Percentiles rank a stretch among this genome's conserved stretches.
phyloP scores from a whole-genome alignment of 1,140 invertebrate genomes.

The Macrostomum lignano region DNA sequence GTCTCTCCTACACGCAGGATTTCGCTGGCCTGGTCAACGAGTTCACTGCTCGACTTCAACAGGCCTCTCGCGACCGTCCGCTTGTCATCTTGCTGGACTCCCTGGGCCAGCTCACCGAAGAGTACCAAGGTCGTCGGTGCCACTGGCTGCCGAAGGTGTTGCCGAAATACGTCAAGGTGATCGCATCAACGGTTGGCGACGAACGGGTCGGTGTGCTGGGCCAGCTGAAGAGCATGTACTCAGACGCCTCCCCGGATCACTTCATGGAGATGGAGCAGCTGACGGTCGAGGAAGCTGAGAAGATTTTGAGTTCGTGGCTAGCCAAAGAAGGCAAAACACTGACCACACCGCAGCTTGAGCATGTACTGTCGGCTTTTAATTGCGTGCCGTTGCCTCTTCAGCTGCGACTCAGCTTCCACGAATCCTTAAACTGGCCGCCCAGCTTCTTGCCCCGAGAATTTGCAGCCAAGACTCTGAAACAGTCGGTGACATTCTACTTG shows the following conservation, averaged over 20 bases:
- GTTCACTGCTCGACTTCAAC: constrained; percentile 10
- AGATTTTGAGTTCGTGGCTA: constrained; percentile 6
- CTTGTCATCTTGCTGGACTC: constrained; percentile 42
- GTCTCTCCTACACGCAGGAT: too few relatives aligned
- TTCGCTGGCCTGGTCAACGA: constrained; percentile 16
- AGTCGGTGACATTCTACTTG: too few relatives aligned
- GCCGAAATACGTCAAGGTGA: constrained; percentile 39
- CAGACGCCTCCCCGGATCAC: too few relatives aligned
- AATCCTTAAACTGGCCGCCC: too few relatives aligned
- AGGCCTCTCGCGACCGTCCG: constrained; percentile 28
- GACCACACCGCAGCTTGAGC: constrained; percentile 50
- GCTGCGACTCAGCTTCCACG: too few relatives aligned
- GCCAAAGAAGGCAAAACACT: constrained; percentile 41
- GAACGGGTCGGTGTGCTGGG: too few relatives aligned
- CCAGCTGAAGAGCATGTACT: too few relatives aligned
- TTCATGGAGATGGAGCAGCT: constrained; percentile 26
- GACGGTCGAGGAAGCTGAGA: too few relatives aligned
- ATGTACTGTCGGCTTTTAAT: too few relatives aligned
- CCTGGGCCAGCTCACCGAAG: constrained; percentile 37
- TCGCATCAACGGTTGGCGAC: constrained; percentile 36
- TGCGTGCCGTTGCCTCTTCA: too few relatives aligned
- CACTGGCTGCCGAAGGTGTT: constrained; percentile 40
- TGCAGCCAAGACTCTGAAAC: too few relatives aligned
- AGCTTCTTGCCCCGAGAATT: too few relatives aligned
- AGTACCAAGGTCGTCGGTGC: constrained; percentile 16